Conservation (phyloP, 1,140 invertebrate genomes). For the Eciton burchellii region DNA sequence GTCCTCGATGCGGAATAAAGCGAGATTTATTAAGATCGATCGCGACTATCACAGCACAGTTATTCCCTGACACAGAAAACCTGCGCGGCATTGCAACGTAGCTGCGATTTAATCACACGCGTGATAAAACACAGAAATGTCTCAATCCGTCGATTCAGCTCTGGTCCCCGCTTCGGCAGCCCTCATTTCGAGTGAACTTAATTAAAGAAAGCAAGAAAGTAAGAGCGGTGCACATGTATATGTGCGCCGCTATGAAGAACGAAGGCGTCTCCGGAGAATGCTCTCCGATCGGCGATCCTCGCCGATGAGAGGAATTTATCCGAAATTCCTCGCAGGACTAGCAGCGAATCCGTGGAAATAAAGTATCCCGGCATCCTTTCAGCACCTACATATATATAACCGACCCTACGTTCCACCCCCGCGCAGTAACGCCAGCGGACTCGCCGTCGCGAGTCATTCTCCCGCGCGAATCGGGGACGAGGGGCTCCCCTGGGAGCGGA, state of each 20-base stretch:
- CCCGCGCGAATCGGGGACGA: constrained; percentile 6
- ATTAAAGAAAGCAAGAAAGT: no score
- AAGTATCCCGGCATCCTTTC: constrained; percentile 3
- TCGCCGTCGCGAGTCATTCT: constrained; percentile 4
- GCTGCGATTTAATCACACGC: no score
- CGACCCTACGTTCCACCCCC: constrained; percentile 19
- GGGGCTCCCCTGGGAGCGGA: constrained; percentile 47
- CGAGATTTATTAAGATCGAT: not conserved
- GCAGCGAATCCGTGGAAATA: not conserved
- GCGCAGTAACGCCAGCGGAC: constrained; percentile 17
- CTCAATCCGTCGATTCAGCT: no score
- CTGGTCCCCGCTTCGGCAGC: no score
- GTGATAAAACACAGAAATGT: no score
- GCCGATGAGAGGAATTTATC: not conserved
- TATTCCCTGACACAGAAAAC: no score
- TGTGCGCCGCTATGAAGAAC: no score
- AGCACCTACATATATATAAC: not conserved
- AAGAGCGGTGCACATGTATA: no score
- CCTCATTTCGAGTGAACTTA: no score
- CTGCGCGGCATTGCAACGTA: no score
- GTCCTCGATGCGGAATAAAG: not conserved
- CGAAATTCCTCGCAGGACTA: not conserved
- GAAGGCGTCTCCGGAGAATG: no score
- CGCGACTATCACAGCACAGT: not conserved
- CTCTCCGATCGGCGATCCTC: not conserved